phyloP scores from a whole-genome alignment of 2,113 vertebrate genomes.

The Melanostigma gelatinosum region DNA sequence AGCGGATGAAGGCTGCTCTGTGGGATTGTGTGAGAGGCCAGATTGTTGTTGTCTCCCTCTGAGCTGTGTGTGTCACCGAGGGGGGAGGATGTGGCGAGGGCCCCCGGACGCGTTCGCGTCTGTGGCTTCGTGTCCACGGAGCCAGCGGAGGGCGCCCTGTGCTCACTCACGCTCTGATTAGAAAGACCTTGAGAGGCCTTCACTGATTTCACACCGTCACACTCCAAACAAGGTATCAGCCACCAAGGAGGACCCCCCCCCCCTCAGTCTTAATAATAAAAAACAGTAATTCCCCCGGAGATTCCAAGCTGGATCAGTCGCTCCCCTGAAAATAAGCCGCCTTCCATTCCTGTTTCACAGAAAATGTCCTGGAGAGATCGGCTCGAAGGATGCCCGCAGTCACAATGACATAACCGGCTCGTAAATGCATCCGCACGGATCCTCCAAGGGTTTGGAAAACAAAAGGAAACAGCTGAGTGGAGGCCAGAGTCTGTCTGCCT shows the following conservation, averaged over 20 bases:
- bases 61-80: conserved; percentile 59
- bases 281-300: conserved; percentile 37
- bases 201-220: conserved; percentile 21
- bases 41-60: conserved; percentile 41
- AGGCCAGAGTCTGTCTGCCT: conserved; percentile 24
- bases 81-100: conserved; percentile 19
- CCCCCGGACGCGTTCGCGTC: conserved; percentile 52
- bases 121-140: conserved; percentile 43
- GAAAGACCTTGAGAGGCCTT: conserved; percentile 13
- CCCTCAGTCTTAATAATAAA: conserved; percentile 21
- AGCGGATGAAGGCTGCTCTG: conserved; percentile 14
- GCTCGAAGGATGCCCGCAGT: conserved; percentile 1
- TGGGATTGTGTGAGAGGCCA: conserved; percentile 31
- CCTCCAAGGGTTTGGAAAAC: conserved; percentile 33
- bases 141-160: conserved; percentile 21
- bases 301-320: conserved; percentile 54
- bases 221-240: conserved; percentile 9
- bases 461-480: conserved; percentile 41
- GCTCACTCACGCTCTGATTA: conserved; percentile 45
- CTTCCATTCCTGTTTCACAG: not conserved
- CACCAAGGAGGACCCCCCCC: not conserved
- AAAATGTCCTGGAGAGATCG: not conserved
- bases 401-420: conserved; percentile 31
- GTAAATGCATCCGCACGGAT: conserved; percentile 17
- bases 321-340: conserved; percentile 24